Base-by-base conservation (phyloP, 2,888 invertebrate genomes). In the Eupithecia pulchellata region DNA sequence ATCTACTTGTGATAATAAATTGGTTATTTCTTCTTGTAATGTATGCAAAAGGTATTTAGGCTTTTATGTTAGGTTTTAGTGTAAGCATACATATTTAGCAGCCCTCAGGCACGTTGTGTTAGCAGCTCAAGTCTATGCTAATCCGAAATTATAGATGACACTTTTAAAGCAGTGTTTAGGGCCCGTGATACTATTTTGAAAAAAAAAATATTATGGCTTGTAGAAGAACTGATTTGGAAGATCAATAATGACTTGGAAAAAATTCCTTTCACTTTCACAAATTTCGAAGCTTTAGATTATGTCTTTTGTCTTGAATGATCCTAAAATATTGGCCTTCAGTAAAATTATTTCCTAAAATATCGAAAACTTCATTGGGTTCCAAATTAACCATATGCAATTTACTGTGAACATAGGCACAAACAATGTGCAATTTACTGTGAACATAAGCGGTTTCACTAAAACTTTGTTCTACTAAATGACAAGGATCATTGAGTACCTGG, bases 401-500 rank as follows among this genome's bases (percentile, higher is more conserved):
- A 42, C 42, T 42, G 42, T 42, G 42, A 42, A 42, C n/a, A 42
- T n/a, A n/a, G n/a, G n/a, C n/a, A n/a, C n/a, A n/a, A 32, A 4
- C 32, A 6, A 32, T 32, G 17, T 4, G 14, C 39, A 39, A 39
- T 39, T 4, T 3, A 39, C 14, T 39, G 17, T 39, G 39, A 34
- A 34, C 39, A 39, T 39, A 17, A 17, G 17, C 14, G 17, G 14
- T 17, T 47, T 9, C 20, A 39, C 17, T 42, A 42, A 47, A 9
- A 20, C 29, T 17, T 57, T 57, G 57, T 52, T 57, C 17, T 29
- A 13, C 9, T 6, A 27, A 29, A 57, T 57, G 57, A 57, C 27
- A 57, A 29, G 57, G 57, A 57, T n/a, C 61, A 61, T 61, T 61
- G 11, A 4, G 11, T 60, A 30, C 29, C 32, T 17, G 20, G 61